Conservation (phyloP, 2,797 vertebrate genomes). For the Sebastes ruberrimus region DNA sequence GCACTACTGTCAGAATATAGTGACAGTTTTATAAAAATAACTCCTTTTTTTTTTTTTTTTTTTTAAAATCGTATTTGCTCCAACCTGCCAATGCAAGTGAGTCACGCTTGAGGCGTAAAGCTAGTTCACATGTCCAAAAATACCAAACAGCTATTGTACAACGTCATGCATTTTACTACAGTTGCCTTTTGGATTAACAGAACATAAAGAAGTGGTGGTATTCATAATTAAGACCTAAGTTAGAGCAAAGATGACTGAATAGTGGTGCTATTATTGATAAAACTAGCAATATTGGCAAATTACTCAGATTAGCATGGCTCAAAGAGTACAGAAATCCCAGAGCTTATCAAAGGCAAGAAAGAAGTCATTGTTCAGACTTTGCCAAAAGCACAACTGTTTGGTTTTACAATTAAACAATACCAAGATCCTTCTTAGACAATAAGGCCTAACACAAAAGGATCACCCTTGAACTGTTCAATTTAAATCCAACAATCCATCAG, state of each 20-base stretch:
- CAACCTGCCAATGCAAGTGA: not conserved
- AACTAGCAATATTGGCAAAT: not conserved
- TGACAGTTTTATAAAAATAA: too few relatives aligned
- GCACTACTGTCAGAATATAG: too few relatives aligned
- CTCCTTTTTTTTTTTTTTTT: rapidly evolving
- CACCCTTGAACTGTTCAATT: not conserved
- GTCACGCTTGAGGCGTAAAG: not conserved
- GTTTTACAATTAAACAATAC: conserved; percentile 1
- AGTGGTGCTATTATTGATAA: not conserved
- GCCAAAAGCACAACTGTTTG: conserved; percentile 6
- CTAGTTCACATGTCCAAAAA: not conserved
- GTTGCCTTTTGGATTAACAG: not conserved
- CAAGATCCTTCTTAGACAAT: not conserved
- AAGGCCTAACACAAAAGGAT: not conserved
- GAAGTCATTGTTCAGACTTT: conserved; percentile 22
- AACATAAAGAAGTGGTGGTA: not conserved
- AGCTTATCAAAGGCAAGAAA: conserved; percentile 28
- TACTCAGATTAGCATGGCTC: conserved; percentile 38
- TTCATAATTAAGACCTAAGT: not conserved
- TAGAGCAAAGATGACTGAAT: not conserved
- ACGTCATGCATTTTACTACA: not conserved
- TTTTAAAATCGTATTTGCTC: too few relatives aligned
- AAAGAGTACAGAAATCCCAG: conserved; percentile 15
- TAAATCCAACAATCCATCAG: not conserved
- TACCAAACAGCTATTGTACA: not conserved